Evolutionary conservation across 2,888 invertebrate genomes (phyloP).

Genomic region (Hirtodrosophila histrioides): DNA sequence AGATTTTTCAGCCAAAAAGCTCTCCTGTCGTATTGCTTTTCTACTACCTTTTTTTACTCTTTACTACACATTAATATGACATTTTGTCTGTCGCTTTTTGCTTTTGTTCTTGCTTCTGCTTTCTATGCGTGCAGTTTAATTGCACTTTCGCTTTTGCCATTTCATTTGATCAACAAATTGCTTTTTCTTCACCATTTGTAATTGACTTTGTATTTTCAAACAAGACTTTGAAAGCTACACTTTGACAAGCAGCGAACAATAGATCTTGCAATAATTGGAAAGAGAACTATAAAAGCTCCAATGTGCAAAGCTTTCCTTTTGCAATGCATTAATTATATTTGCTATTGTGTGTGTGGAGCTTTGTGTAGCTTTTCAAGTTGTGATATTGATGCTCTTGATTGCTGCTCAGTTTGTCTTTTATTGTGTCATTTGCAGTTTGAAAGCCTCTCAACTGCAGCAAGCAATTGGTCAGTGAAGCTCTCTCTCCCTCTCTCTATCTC

Average conservation of each 20-base stretch:
- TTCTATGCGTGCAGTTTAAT: constrained; percentile 28
- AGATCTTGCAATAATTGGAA: not conserved
- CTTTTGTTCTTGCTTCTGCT: constrained; percentile 9
- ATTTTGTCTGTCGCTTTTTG: constrained; percentile 23
- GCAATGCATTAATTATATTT: too few species aligned
- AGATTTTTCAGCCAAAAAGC: too few species aligned
- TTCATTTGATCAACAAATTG: constrained; percentile 58
- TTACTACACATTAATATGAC: constrained; percentile 23
- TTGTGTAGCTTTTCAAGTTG: too few species aligned
- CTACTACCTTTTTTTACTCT: too few species aligned
- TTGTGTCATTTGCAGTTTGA: constrained; percentile 36
- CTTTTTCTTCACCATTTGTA: constrained; percentile 52
- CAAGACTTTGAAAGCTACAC: not conserved
- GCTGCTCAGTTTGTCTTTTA: constrained; percentile 21
- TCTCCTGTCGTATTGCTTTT: too few species aligned
- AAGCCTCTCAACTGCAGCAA: constrained; percentile 42
- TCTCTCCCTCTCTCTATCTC: not conserved
- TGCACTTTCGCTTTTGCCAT: constrained; percentile 32
- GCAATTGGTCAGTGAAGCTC: constrained; percentile 16
- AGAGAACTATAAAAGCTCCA: too few species aligned
- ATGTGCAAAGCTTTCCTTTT: too few species aligned
- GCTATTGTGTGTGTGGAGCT: too few species aligned
- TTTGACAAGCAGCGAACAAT: not conserved
- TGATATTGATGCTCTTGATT: constrained; percentile 5
- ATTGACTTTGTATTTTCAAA: constrained; percentile 26